Evolutionary conservation across 2,888 invertebrate species (phyloP).

Genomic region (Tetragonula carbonaria): DNA sequence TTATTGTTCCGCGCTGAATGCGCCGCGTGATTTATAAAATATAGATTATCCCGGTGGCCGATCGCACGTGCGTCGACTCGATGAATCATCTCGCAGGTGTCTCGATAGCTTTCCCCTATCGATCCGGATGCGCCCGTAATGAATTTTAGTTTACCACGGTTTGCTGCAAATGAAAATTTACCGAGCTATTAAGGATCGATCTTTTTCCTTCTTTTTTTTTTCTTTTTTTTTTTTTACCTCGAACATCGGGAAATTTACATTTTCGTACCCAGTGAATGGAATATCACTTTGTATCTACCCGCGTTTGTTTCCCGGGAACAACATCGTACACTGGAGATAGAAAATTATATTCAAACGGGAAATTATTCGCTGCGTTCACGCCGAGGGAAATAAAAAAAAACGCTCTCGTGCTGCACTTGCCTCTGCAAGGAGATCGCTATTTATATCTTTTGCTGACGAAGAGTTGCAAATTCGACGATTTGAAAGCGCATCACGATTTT

Average conservation of each 20-base stretch:
- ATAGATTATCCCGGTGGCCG: constrained; percentile 57
- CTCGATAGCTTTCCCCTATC: constrained; percentile 27
- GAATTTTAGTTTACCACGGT: constrained; percentile 20
- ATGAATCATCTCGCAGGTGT: constrained; percentile 50
- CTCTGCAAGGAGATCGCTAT: constrained; percentile 10
- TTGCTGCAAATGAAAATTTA: constrained; percentile 22
- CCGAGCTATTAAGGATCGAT: not conserved
- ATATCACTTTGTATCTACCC: not conserved
- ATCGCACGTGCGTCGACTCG: constrained; percentile 47
- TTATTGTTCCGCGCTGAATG: constrained; percentile 16
- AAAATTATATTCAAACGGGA: not conserved
- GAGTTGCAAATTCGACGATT: constrained; percentile 14
- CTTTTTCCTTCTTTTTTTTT: too few relatives aligned
- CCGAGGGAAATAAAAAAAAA: too few relatives aligned
- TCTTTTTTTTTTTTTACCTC: not conserved
- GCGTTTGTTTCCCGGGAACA: not conserved
- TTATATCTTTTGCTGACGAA: constrained; percentile 19
- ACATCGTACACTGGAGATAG: not conserved
- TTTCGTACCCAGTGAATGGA: not conserved
- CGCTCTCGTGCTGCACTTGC: constrained; percentile 19
- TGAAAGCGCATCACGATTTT: not conserved
- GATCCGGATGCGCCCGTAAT: constrained; percentile 22
- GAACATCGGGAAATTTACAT: not conserved
- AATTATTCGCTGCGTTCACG: too few relatives aligned
- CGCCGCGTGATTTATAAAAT: constrained; percentile 61